A percentile compares a stretch with the other conserved stretches of the same genome.
These are phyloP conservation scores for Enteromius trimaculatus DNA, from an alignment of 2,797 vertebrate genomes.

Conservation along the genomic window DNA sequence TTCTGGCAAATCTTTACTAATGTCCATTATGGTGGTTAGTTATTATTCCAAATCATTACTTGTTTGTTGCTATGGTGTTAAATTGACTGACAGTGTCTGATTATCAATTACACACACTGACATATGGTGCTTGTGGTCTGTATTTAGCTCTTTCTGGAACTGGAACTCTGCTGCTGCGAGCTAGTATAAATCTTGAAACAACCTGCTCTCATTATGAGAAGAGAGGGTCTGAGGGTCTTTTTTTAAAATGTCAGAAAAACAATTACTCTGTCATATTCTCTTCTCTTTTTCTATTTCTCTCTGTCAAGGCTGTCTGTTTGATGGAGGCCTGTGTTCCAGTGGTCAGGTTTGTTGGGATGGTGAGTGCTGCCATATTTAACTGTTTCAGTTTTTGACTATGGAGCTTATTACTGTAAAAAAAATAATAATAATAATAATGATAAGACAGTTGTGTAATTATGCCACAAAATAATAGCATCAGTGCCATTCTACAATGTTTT, in stretches of 20 bases:
- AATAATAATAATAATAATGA: too few relatives aligned
- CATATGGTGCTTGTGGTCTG: not conserved
- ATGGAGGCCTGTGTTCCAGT: constrained; percentile 74
- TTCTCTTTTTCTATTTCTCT: constrained; percentile 7
- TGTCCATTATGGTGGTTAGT: not conserved
- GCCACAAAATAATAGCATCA: not conserved
- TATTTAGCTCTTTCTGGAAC: not conserved
- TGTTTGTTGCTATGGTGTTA: constrained; percentile 49
- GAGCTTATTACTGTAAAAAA: not conserved
- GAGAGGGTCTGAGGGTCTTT: not conserved
- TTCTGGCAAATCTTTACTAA: constrained; percentile 3
- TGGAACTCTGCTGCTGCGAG: not conserved
- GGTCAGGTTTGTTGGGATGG: constrained; percentile 76
- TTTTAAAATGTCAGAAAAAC: constrained; percentile 15
- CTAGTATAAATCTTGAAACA: not conserved
- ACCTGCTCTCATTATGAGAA: not conserved
- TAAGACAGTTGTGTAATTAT: constrained; percentile 17
- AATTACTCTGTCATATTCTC: not conserved
- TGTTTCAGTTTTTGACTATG: constrained; percentile 12
- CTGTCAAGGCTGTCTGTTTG: constrained; percentile 79
- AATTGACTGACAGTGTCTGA: constrained; percentile 28
- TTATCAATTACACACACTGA: constrained; percentile 31
- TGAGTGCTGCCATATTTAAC: constrained; percentile 63
- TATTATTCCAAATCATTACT: constrained; percentile 3
- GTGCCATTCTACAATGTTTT: not conserved